Evolutionary conservation across 2,797 vertebrate genomes (phyloP).

Genomic region (Smutsia gigantea): DNA sequence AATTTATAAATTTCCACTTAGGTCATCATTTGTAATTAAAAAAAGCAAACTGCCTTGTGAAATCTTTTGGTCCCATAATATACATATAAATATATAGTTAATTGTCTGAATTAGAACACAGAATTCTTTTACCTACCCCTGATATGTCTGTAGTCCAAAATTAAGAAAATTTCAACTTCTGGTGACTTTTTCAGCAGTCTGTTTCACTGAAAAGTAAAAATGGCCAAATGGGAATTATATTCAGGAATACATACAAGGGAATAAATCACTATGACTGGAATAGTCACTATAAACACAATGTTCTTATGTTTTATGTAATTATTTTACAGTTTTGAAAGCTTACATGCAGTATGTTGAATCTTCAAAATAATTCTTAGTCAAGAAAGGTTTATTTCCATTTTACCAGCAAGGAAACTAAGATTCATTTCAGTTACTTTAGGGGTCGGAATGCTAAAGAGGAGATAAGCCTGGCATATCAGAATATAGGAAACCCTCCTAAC

Average conservation of each 20-base stretch:
- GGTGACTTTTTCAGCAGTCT: neutral
- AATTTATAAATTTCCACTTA: neutral
- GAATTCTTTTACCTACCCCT: neutral
- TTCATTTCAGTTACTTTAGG: neutral
- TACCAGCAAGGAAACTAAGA: constrained; percentile 4
- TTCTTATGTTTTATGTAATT: neutral
- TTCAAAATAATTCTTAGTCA: neutral
- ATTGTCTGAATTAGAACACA: neutral
- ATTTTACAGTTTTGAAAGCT: neutral
- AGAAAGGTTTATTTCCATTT: neutral
- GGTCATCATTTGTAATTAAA: constrained; percentile 15
- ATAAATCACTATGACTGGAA: neutral
- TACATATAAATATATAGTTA: neutral
- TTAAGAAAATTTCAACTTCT: constrained; percentile 10
- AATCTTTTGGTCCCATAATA: neutral
- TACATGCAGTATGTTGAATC: neutral
- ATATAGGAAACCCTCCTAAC: neutral
- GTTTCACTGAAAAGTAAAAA: neutral
- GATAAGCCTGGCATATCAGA: neutral
- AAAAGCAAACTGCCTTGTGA: neutral
- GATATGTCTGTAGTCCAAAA: neutral
- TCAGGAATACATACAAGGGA: neutral
- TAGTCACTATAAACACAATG: neutral
- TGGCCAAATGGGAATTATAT: neutral
- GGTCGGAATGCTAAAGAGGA: neutral